A percentile compares a stretch with the other conserved stretches of the same genome.
phyloP scores from a whole-genome alignment of 2,888 invertebrate genomes.

The Parapristionchus giblindavisi region DNA sequence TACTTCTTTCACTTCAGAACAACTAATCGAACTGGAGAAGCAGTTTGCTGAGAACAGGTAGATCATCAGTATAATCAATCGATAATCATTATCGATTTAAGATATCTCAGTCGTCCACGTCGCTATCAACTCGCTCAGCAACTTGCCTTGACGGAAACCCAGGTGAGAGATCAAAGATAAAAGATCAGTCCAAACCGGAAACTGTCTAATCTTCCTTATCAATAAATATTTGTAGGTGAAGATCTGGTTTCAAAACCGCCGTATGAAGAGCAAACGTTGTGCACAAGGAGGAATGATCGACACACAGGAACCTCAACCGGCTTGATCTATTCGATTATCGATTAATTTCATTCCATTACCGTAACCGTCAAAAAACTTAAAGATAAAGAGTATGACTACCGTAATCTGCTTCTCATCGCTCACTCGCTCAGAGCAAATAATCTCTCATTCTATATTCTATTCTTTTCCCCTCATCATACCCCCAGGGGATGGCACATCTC shows the following conservation, averaged over 20 bases:
- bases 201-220: neutral
- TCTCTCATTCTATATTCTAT: slow-evolving; percentile 10
- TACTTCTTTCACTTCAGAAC: slow-evolving; percentile 97
- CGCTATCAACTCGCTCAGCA: slow-evolving; percentile 98
- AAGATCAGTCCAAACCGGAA: neutral
- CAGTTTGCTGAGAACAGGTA: slow-evolving; percentile 90
- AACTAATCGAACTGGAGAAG: slow-evolving; percentile 93
- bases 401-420: slow-evolving; percentile 8
- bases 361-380: no score
- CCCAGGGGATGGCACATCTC: neutral
- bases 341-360: no score
- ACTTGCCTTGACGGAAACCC: slow-evolving; percentile 95
- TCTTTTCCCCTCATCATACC: no score
- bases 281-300: slow-evolving; percentile 15
- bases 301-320: neutral
- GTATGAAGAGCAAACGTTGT: slow-evolving; percentile 95
- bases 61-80: neutral
- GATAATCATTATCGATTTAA: slow-evolving; percentile 70
- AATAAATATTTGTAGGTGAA: slow-evolving; percentile 88
- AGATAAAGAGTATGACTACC: no score
- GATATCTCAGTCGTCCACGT: slow-evolving; percentile 96
- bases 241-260: slow-evolving; percentile 88
- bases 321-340: no score
- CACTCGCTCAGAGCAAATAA: slow-evolving; percentile 32
- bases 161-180: slow-evolving; percentile 75